Base-by-base conservation (phyloP, 2,888 invertebrate genomes). In the Syrista parreyssii region DNA sequence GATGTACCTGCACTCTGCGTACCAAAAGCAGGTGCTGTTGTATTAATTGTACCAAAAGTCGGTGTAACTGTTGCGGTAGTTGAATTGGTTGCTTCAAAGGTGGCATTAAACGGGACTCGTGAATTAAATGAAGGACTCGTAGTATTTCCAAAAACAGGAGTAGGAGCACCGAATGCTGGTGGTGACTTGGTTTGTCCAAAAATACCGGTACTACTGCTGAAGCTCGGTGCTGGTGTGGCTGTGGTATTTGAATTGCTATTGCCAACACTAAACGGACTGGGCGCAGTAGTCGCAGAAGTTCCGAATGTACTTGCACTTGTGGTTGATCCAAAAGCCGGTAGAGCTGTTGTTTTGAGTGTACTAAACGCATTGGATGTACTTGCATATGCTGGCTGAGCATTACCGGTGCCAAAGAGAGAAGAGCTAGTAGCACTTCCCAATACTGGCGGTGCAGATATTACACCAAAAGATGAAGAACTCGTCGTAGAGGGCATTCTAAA, bases 401-500 rank as follows among this genome's bases (percentile, higher is more conserved):
- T 76, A 35, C 68, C 36, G 68, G 78, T 75, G 31, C 76, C 73
- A 12, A 78, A 69, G 36, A 75, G 71, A 71, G 76, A n/a, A 69
- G 79, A 40, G 23, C 68, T 73, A 1, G 76, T 68, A n/a, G 81
- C 35, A 4, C 79, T 79, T 2, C 81, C 79, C 35, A 87, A 87
- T 36, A 84, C 71, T 35, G 77, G 79, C 2, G 84, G 40, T 3
- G 83, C 76, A 6, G 83, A 74, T 33, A 75, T 72, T 23, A 84
- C 72, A 9, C 76, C 79, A 75, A 82, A 82, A 12, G 71, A 72
- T 12, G 75, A 34, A 12, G 80, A 73, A 32, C 76, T 83, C 3
- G 85, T 80, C 23, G 81, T 82, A 31, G 81, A 30, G 12, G 80
- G 34, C 4, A 79, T 34, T 6, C 86, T 86, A 23, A 86, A 86